phyloP scores from a whole-genome alignment of 2,888 invertebrate genomes.

The Chromoteleia sp. region DNA sequence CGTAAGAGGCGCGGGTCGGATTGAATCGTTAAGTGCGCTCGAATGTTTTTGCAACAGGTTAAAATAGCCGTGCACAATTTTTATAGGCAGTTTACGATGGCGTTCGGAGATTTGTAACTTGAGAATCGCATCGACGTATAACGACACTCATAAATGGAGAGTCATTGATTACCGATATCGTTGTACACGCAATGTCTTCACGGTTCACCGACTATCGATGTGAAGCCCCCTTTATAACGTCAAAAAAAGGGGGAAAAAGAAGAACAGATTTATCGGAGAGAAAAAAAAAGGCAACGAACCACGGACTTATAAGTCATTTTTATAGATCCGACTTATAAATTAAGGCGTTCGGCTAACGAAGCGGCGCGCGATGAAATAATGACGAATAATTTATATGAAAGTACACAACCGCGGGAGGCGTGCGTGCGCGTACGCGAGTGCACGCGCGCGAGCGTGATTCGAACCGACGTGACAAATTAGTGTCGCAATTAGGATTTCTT shows the following conservation, averaged over 20 bases:
- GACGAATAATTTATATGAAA: slow-evolving; percentile 8
- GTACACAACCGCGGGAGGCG: not conserved
- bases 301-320: slow-evolving; percentile 22
- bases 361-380: not conserved
- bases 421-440: not conserved
- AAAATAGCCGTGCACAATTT: slow-evolving; percentile 77
- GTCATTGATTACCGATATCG: slow-evolving; percentile 64
- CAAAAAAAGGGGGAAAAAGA: slow-evolving; percentile 1
- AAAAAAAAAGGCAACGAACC: not conserved
- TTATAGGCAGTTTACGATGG: slow-evolving; percentile 79
- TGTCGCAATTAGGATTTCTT: slow-evolving; percentile 34
- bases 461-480: slow-evolving; percentile 32
- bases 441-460: not conserved
- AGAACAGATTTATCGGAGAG: slow-evolving; percentile 13
- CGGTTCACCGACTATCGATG: slow-evolving; percentile 35
- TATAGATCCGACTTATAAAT: slow-evolving; percentile 19
- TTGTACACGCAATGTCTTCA: slow-evolving; percentile 55
- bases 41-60: slow-evolving; percentile 73
- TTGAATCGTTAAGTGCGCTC: slow-evolving; percentile 48
- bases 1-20: slow-evolving; percentile 23
- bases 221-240: slow-evolving; percentile 13
- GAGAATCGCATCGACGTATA: slow-evolving; percentile 70
- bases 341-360: slow-evolving; percentile 8
- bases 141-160: slow-evolving; percentile 63
- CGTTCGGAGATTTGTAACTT: slow-evolving; percentile 76